Evolutionary conservation across 37 sponge, comb jelly and placozoan genomes (phyloP).

Genomic region (Crambe crambe): DNA sequence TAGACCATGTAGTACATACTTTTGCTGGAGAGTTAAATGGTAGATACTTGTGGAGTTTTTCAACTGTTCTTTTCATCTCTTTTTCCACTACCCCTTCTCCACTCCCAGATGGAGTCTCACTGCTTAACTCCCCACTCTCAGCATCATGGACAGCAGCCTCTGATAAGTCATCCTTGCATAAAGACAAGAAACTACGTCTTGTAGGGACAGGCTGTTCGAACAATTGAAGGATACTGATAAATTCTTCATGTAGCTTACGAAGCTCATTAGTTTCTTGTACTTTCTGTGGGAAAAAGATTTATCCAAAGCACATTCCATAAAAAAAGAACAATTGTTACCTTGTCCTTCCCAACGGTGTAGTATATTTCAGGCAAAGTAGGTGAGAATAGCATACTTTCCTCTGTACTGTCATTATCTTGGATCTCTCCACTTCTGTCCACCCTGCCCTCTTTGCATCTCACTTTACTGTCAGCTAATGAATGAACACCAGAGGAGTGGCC

Average conservation of each 20-base stretch:
- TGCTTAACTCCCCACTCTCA: too few relatives aligned
- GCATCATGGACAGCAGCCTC: too few relatives aligned
- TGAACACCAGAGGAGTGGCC: neutral
- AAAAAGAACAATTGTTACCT: neutral
- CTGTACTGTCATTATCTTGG: neutral
- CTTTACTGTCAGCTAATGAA: constrained; percentile 11
- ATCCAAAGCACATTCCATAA: neutral
- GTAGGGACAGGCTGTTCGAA: neutral
- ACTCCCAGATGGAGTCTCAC: neutral
- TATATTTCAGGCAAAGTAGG: neutral
- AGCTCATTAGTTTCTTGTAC: neutral
- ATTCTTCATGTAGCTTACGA: neutral
- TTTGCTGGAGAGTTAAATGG: neutral
- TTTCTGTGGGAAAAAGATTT: neutral
- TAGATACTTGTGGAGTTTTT: neutral
- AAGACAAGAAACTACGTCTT: neutral
- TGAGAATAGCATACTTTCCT: neutral
- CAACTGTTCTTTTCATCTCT: neutral
- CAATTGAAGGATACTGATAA: neutral
- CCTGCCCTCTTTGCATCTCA: neutral
- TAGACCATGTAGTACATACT: too few relatives aligned
- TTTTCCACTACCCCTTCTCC: neutral
- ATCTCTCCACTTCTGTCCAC: neutral
- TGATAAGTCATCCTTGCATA: neutral
- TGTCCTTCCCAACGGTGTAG: neutral